Conservation (phyloP, 2,888 invertebrate genomes). For the Hyposoter dolosus region DNA sequence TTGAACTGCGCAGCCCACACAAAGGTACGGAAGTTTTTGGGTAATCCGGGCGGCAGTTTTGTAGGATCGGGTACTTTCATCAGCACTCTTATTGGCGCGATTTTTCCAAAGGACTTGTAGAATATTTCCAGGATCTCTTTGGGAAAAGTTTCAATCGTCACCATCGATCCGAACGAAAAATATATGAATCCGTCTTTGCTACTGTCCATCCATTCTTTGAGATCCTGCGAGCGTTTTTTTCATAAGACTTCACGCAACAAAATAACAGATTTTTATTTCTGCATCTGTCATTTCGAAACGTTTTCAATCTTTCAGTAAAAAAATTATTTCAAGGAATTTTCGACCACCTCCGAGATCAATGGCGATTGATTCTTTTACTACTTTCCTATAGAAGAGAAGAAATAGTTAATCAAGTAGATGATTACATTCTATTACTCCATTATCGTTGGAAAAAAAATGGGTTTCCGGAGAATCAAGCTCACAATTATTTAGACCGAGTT, state of each 20-base stretch:
- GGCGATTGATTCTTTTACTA: neutral
- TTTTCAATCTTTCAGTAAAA: neutral
- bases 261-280: neutral
- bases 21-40: slow-evolving; percentile 75
- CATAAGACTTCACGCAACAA: neutral
- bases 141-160: slow-evolving; percentile 79
- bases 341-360: neutral
- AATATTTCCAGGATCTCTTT: slow-evolving; percentile 72
- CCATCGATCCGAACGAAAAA: slow-evolving; percentile 81
- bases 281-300: neutral
- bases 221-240: slow-evolving; percentile 71
- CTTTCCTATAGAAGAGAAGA: neutral
- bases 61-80: slow-evolving; percentile 77
- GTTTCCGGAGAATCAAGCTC: neutral
- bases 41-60: slow-evolving; percentile 75
- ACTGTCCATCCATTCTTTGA: slow-evolving; percentile 80
- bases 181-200: slow-evolving; percentile 80
- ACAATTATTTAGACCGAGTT: slow-evolving; percentile 1
- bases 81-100: slow-evolving; percentile 78
- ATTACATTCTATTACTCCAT: neutral
- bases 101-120: slow-evolving; percentile 76
- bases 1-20: slow-evolving; percentile 79
- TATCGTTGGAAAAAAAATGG: neutral
- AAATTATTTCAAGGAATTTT: neutral
- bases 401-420: neutral